Base-by-base conservation (phyloP, 2,888 invertebrate species). In the Gasteruption jaculator region DNA sequence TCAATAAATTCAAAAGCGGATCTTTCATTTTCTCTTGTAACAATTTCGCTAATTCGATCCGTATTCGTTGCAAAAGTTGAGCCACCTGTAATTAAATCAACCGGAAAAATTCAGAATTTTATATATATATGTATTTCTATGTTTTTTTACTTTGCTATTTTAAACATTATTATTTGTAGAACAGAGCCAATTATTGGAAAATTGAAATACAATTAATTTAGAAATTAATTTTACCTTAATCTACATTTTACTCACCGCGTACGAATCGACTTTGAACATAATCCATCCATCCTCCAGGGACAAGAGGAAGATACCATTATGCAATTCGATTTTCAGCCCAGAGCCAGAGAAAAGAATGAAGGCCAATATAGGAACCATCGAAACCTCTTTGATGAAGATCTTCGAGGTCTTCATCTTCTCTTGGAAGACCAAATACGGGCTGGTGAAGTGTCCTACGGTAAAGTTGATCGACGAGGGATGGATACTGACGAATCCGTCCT, bases 1-100 rank as follows among this genome's bases (percentile, higher is more conserved):
- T 80, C 34, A 83, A 61, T 27, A 89, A 68, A 71, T 88, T 85
- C 33, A 88, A 72, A 43, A 83, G 76, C 0, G 91, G 91, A 65
- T 88, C 85, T 52, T 83, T 81, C 53, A 91, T 91, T 73, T 91
- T 92, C 60, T 86, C 83, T 67, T 89, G 86, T 43, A 92, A 71
- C 46, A 92, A 73, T 57, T 82, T 81, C 43, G 85, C 78, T 19
- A 92, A 70, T 63, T 91, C 90, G 6, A 76, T 73, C 50, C 90
- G 75, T 56, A 91, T 80, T 37, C 83, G 82, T 71, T 89, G 85
- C 35, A 89, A 73, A 78, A 89, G 81, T 75, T 88, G 88, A 0
- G 87, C 88, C n/a, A 86, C 78, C 83, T 84, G 66, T 5, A 64
- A 65, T 64, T 54, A 53, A 43, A 20, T 35, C 32, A n/a, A 32